A percentile compares a stretch with the other conserved stretches of the same genome.
Conservation (phyloP, 1,140 invertebrate genomes). For the Sipha flava region DNA sequence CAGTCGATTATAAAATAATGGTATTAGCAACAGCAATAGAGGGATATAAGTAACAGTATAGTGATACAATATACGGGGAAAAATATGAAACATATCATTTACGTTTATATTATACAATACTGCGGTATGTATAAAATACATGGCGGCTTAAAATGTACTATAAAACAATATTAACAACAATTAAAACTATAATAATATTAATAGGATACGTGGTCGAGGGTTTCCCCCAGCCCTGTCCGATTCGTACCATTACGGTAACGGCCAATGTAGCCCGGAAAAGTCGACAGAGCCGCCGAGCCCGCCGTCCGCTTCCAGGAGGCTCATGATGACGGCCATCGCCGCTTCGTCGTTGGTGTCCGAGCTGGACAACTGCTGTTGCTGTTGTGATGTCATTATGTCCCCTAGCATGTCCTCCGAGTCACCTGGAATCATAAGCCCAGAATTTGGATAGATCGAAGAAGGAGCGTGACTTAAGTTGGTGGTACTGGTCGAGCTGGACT, state of each 20-base stretch:
- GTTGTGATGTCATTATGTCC: constrained; percentile 51
- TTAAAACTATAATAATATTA: background rate
- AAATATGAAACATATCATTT: no score
- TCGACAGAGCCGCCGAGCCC: constrained; percentile 71
- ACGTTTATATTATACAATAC: no score
- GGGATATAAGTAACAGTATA: no score
- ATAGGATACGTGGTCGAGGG: no score
- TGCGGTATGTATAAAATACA: no score
- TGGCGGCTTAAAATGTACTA: no score
- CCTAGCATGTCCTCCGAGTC: constrained; percentile 53
- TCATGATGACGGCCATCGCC: constrained; percentile 89
- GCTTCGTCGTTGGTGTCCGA: constrained; percentile 78
- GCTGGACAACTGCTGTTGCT: constrained; percentile 43
- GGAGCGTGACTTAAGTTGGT: constrained; percentile 36
- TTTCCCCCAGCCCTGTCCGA: no score
- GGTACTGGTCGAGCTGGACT: constrained; percentile 41
- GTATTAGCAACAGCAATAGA: no score
- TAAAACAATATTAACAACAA: background rate
- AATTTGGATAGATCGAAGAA: background rate
- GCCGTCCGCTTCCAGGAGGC: constrained; percentile 69
- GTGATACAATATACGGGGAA: no score
- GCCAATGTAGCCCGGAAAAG: constrained; percentile 80
- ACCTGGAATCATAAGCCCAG: background rate
- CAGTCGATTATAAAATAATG: no score
- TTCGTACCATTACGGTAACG: constrained; percentile 57